Percentiles rank a stretch among this genome's conserved stretches.
Conservation (phyloP, 2,888 invertebrate species). For the Megaustenia siamemsis region DNA sequence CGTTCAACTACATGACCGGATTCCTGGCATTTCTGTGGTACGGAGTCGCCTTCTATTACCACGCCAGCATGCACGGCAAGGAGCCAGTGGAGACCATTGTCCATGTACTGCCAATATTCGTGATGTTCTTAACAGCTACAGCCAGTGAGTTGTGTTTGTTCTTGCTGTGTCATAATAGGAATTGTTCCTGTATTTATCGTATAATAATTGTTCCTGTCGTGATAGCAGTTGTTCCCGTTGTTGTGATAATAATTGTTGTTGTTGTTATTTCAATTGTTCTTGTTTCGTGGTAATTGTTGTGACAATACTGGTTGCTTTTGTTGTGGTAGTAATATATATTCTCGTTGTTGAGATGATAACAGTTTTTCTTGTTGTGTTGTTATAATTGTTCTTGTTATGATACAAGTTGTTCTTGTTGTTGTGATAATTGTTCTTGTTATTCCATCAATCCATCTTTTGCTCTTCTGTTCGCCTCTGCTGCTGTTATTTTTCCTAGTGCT, state of each 20-base stretch:
- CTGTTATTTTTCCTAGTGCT: too few species aligned
- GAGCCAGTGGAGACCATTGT: slow-evolving; percentile 62
- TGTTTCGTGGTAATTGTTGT: not conserved
- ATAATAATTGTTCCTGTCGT: not conserved
- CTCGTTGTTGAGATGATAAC: not conserved
- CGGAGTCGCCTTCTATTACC: slow-evolving; percentile 61
- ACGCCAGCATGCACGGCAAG: slow-evolving; percentile 63
- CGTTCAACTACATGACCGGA: slow-evolving; percentile 38
- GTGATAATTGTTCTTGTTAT: too few species aligned
- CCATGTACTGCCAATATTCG: slow-evolving; percentile 62
- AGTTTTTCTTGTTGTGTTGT: too few species aligned
- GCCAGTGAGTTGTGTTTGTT: slow-evolving; percentile 42
- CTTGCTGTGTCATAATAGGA: too few species aligned
- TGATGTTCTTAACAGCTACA: slow-evolving; percentile 56
- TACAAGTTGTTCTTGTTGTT: too few species aligned
- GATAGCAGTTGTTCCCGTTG: not conserved
- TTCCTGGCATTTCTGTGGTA: slow-evolving; percentile 55
- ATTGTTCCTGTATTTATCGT: not conserved
- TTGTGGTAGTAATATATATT: not conserved
- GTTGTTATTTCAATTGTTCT: not conserved
- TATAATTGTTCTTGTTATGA: too few species aligned
- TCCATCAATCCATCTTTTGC: too few species aligned
- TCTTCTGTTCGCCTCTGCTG: not conserved
- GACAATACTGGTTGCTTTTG: not conserved
- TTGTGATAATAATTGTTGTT: not conserved